Base-by-base conservation (phyloP, 2,888 invertebrate genomes). In the Aspidapion aeneum region DNA sequence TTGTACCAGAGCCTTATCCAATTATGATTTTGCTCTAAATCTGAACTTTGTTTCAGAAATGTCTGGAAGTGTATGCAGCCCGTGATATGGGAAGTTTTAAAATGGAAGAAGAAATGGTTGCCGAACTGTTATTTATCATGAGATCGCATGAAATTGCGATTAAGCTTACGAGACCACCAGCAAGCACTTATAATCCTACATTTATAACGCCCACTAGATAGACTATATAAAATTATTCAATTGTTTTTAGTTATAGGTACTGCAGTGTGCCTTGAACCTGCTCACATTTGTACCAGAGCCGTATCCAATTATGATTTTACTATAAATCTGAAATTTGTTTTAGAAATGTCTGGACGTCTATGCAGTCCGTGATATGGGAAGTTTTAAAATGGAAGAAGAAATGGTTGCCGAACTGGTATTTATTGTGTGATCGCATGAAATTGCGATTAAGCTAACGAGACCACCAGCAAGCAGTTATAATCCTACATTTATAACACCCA, bases 311-410 rank as follows among this genome's bases (percentile, higher is more conserved):
- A n/a, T n/a, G n/a, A n/a, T n/a, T n/a, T n/a, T n/a, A n/a, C n/a
- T n/a, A n/a, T n/a, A n/a, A n/a, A n/a, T n/a, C n/a, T 52, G n/a
- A n/a, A 48, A 48, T 52, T 58, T 21, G 16, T 58, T 57, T 1
- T 57, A 67, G 67, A 67, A 62, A 62, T 67, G 67, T 22, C 56
- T 60, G 52, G 67, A 67, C 58, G 62, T 67, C 16, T 66, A 66
- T 54, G 49, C 64, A 12, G 68, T 66, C 20, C 55, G 68, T 49
- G 68, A 68, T 18, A 61, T 66, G 63, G 59, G 59, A n/a, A 62
- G 66, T 48, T 68, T 61, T 56, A 66, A 68, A 20, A 49, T 68
- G 48, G 68, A 68, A 58, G 64, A 68, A 35, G 63, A 64, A 50
- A 54, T 68, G 5, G 66, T 55, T 51, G 60, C 63, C 1, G 58